phyloP scores from a whole-genome alignment of 2,888 invertebrate genomes.

The Zygogramma bicolorata region DNA sequence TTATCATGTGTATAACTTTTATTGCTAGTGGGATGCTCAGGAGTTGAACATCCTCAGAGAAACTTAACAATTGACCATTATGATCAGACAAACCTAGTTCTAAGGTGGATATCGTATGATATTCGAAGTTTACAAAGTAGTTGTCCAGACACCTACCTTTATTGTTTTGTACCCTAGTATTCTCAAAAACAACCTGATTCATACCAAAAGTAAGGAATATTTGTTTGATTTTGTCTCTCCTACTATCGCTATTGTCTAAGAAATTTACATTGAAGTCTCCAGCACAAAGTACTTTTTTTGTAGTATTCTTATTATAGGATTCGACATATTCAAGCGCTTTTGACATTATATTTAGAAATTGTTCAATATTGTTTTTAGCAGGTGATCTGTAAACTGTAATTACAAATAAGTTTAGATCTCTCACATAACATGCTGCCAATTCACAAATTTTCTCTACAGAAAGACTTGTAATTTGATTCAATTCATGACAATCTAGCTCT shows the following conservation, averaged over 20 bases:
- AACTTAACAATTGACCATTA: not conserved
- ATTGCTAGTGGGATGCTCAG: not conserved
- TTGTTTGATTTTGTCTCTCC: not conserved
- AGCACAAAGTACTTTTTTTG: not conserved
- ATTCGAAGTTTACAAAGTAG: not conserved
- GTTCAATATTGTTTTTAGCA: not conserved
- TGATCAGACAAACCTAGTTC: not conserved
- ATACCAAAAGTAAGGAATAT: not conserved
- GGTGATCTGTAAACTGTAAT: conserved; percentile 1
- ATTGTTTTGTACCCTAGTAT: not conserved
- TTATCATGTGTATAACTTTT: not conserved
- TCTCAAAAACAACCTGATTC: not conserved
- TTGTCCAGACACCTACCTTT: not conserved
- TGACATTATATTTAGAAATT: not conserved
- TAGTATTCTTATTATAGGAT: not conserved
- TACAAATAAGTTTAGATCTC: not conserved
- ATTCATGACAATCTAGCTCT: not conserved
- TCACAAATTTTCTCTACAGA: conserved; percentile 1
- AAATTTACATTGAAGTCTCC: conserved; percentile 1
- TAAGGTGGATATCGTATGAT: not conserved
- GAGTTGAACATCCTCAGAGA: not conserved
- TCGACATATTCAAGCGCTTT: not conserved
- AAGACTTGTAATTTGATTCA: not conserved
- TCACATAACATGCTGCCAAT: not conserved
- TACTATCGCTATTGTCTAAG: not conserved